Percentiles rank a stretch among this genome's conserved stretches.
Evolutionary conservation across 1,140 invertebrate species (phyloP).

Genomic region (Drosophila pruinosa): DNA sequence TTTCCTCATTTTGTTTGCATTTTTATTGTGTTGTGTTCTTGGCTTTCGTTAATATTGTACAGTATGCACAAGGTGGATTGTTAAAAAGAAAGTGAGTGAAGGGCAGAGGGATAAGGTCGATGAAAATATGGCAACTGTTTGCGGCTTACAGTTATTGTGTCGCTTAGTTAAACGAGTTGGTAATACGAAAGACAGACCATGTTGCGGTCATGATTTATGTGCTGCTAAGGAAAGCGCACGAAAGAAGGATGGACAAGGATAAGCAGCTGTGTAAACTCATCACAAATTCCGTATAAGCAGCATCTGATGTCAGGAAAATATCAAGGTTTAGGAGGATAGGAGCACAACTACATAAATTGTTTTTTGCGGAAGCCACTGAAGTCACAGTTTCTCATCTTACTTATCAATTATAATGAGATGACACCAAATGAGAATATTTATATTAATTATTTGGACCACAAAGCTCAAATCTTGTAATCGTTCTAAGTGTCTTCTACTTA

Average conservation of each 20-base stretch:
- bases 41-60: slow-evolving; percentile 71
- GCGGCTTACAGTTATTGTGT: slow-evolving; percentile 66
- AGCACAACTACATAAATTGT: neutral
- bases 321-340: neutral
- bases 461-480: neutral
- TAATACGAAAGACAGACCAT: slow-evolving; percentile 40
- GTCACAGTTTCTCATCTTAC: neutral
- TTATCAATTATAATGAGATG: neutral
- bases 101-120: slow-evolving; percentile 49
- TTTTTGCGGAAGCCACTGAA: neutral
- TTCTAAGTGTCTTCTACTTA: no score
- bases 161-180: slow-evolving; percentile 71
- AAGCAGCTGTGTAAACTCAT: slow-evolving; percentile 19
- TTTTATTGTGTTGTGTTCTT: slow-evolving; percentile 41
- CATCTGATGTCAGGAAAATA: neutral
- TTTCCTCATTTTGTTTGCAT: slow-evolving; percentile 27
- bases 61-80: slow-evolving; percentile 55
- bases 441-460: neutral
- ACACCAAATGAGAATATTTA: neutral
- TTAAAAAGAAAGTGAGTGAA: neutral
- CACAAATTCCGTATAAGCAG: slow-evolving; percentile 1
- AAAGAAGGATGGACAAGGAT: neutral
- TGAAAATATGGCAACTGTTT: slow-evolving; percentile 68
- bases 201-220: slow-evolving; percentile 39
- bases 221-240: neutral